Percentiles rank a stretch among this genome's conserved stretches.
Evolutionary conservation across 2,113 vertebrate genomes (phyloP).

Genomic region (Raphicerus campestris): DNA sequence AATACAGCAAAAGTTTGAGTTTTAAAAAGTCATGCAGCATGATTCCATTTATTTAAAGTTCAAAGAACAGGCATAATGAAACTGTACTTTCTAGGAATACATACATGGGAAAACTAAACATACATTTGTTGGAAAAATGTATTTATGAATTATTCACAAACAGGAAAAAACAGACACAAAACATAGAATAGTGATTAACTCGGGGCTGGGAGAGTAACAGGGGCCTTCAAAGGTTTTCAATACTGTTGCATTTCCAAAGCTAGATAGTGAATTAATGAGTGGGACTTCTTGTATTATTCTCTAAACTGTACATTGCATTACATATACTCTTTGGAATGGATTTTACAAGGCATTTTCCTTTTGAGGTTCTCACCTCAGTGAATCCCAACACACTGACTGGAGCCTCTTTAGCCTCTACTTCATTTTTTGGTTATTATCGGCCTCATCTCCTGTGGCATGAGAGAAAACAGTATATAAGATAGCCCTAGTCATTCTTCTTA

Average conservation of each 20-base stretch:
- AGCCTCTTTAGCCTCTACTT: neutral
- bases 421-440: neutral
- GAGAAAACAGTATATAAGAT: neutral
- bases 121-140: neutral
- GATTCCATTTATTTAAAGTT: constrained; percentile 15
- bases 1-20: constrained; percentile 17
- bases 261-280: neutral
- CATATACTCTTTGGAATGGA: neutral
- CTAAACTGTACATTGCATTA: neutral
- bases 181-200: neutral
- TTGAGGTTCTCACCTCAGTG: neutral
- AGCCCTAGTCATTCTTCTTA: neutral
- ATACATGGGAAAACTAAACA: neutral
- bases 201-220: neutral
- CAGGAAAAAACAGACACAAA: neutral
- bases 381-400: neutral
- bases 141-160: neutral
- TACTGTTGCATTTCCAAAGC: neutral
- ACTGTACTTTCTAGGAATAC: neutral
- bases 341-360: neutral
- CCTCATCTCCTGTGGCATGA: neutral
- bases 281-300: neutral
- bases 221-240: neutral
- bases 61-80: neutral
- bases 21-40: neutral